These are phyloP conservation scores for Anthopleura xanthogrammica DNA, from an alignment of 92 coral and sea anemone species.

Conservation along the genomic window DNA sequence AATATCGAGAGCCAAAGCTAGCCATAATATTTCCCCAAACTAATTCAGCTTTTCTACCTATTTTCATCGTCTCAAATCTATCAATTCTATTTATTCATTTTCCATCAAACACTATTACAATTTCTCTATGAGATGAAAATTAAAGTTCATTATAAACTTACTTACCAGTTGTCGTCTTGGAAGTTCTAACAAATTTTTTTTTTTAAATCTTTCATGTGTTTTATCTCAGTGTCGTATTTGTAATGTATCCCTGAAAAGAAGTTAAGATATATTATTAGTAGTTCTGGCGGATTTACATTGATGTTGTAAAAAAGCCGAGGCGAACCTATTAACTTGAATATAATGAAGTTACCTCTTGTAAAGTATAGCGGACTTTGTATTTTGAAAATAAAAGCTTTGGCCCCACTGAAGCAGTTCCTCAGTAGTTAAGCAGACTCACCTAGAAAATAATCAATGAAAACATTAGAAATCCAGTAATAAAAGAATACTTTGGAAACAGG, in stretches of 20 bases:
- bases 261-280: neutral
- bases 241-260: too few relatives aligned
- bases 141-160: neutral
- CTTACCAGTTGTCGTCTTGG: neutral
- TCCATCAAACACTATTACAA: neutral
- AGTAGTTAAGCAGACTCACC: neutral
- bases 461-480: neutral
- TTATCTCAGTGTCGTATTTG: neutral
- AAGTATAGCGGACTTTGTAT: neutral
- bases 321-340: neutral
- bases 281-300: neutral
- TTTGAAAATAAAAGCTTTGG: neutral
- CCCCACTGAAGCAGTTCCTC: neutral
- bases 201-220: neutral
- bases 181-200: neutral
- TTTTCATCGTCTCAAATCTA: too few relatives aligned
- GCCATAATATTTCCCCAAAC: too few relatives aligned
- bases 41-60: too few relatives aligned
- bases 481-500: neutral
- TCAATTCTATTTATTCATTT: neutral
- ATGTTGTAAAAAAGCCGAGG: too few relatives aligned
- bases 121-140: neutral
- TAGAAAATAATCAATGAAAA: neutral
- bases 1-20: too few relatives aligned
- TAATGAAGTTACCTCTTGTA: neutral